Percentiles rank a stretch among this genome's conserved stretches.
These are phyloP conservation scores for Zelostemma sp. DNA, from an alignment of 1,140 invertebrate species.

Conservation along the genomic window DNA sequence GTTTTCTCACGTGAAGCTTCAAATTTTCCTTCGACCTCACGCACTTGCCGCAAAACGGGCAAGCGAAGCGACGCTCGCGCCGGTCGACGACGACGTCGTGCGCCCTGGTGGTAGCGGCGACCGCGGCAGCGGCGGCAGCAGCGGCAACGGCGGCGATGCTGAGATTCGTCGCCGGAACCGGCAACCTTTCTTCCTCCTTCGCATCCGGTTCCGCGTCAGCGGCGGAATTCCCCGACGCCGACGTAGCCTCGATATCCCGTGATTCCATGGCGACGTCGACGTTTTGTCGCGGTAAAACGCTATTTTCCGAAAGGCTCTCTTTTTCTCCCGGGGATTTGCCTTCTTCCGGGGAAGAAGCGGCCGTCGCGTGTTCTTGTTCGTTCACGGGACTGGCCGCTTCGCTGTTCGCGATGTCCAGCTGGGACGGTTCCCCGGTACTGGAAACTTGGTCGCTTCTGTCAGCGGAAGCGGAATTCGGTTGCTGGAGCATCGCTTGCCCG, in stretches of 20 bases:
- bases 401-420: constrained; percentile 64
- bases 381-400: constrained; percentile 52
- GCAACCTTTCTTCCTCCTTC: constrained; percentile 27
- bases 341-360: constrained; percentile 33
- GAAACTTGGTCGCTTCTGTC: constrained; percentile 77
- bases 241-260: constrained; percentile 16
- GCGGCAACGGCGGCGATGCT: constrained; percentile 37
- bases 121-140: too few relatives aligned
- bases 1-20: constrained; percentile 89
- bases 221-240: not conserved
- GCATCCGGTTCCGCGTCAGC: constrained; percentile 31
- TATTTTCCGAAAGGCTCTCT: constrained; percentile 44
- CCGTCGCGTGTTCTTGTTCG: constrained; percentile 46
- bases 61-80: constrained; percentile 78
- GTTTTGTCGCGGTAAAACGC: constrained; percentile 8
- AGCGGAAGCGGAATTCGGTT: constrained; percentile 56
- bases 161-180: constrained; percentile 43
- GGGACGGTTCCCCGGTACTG: constrained; percentile 78
- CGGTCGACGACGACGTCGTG: constrained; percentile 59
- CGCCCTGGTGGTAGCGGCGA: too few relatives aligned
- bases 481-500: constrained; percentile 37
- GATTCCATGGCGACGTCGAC: constrained; percentile 42
- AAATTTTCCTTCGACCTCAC: constrained; percentile 84
- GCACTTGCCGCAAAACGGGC: constrained; percentile 90
- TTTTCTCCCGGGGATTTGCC: constrained; percentile 44